Evolutionary conservation across 2,888 invertebrate species (phyloP), one percentile per base, ranked within the genome.

Genomic region (Neoascia interrupta): DNA sequence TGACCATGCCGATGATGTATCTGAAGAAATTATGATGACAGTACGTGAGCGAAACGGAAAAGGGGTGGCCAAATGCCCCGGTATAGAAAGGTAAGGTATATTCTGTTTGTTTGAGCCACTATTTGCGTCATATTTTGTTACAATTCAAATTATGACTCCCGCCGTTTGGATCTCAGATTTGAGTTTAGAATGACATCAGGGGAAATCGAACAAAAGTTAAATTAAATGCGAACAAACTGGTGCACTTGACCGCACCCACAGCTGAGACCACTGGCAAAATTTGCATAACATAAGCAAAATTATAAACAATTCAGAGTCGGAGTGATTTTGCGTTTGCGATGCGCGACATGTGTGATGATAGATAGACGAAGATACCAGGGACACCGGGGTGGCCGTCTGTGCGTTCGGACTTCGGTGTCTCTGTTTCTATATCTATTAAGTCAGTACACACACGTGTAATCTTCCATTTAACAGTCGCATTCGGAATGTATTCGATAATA

Each of bases 181-280:
- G 61, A 34, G 28, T 16, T 15, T 26, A 37, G 31, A 31, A 47
- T 26, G 58, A 49, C 15, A 26, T 3, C 21, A 31, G 63, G 53
- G 36, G 63, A 63, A 63, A 68, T 49, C 41, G 41, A 11, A 47
- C 49, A 39, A 45, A 37, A 49, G 39, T 5, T 31, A 18, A 60
- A 51, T 41, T 49, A 39, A 51, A 47, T 8, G 45, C 13, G 10
- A 56, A 10, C 36, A 69, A 68, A 53, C 47, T 68, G 61, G 68
- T 79, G 61, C 79, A 79, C 73, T 73, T 73, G 73, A 79, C 79
- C 79, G 79, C 79, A 79, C 79, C 79, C 45, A 79, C 36, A n/a
- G 11, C 11, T n/a, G 34, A 15, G 54, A 37, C 28, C 37, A n/a
- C 28, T 28, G 18, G 18, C 56, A 36, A 51, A 21, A 72, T 72